Conservation (phyloP, 2,888 invertebrate species). For the Electrophaes corylata region DNA sequence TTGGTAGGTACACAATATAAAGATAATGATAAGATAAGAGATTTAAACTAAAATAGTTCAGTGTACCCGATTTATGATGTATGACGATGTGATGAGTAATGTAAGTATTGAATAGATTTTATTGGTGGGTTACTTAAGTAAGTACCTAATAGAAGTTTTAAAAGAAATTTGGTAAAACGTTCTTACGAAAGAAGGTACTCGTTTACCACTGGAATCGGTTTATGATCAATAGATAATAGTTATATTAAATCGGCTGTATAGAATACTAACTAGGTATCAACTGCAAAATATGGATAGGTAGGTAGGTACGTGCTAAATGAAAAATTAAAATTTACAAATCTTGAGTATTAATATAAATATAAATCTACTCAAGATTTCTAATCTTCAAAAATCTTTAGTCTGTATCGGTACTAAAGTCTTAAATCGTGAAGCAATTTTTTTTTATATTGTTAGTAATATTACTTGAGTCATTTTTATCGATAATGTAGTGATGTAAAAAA, state of each 20-base stretch:
- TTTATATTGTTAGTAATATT: no score
- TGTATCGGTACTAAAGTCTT: no score
- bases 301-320: no score
- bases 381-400: no score
- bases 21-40: constrained; percentile 37
- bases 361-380: no score
- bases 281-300: no score
- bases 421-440: no score
- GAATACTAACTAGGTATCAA: no score
- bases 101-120: neutral
- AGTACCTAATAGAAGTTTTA: neutral
- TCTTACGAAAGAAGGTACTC: neutral
- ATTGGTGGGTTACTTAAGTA: neutral
- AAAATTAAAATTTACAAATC: no score
- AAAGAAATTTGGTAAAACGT: neutral
- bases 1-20: constrained; percentile 29
- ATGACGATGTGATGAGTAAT: neutral
- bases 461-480: neutral
- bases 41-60: constrained; percentile 31
- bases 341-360: no score
- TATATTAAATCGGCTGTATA: no score
- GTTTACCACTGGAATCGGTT: neutral
- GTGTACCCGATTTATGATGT: constrained; percentile 16
- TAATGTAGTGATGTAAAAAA: neutral
- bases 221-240: neutral